These are phyloP conservation scores for Podocnemis expansa DNA, from an alignment of 2,113 vertebrate genomes.

Conservation along the genomic window DNA sequence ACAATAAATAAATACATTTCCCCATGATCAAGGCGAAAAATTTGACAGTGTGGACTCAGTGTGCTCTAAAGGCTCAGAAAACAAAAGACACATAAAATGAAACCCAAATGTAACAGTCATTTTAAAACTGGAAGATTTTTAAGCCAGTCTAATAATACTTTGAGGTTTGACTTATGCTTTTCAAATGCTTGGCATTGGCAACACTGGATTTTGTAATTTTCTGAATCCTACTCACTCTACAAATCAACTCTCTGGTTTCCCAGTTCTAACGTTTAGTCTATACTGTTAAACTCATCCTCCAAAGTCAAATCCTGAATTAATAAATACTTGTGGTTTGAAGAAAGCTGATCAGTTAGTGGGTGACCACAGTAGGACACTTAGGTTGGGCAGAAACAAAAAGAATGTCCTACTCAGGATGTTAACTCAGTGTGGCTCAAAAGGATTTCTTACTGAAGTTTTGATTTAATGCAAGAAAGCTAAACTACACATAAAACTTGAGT, in stretches of 20 bases:
- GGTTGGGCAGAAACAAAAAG: background rate
- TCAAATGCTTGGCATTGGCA: background rate
- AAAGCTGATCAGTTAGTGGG: background rate
- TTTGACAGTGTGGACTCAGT: too few species aligned
- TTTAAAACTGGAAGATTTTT: too few species aligned
- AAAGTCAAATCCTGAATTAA: background rate
- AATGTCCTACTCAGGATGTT: background rate
- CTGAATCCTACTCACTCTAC: background rate
- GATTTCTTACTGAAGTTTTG: background rate
- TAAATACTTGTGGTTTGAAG: background rate
- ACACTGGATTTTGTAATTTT: background rate
- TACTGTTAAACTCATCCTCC: background rate
- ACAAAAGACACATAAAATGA: too few species aligned
- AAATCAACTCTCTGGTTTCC: background rate
- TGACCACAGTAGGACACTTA: background rate
- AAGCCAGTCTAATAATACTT: background rate
- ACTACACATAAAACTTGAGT: background rate
- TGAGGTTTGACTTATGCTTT: background rate
- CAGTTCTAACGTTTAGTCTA: background rate
- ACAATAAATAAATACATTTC: too few species aligned
- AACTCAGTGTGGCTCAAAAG: background rate
- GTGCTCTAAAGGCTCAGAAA: too few species aligned
- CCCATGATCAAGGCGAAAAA: too few species aligned
- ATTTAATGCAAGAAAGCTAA: background rate
- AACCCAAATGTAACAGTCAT: too few species aligned